These are phyloP conservation scores for Coreius guichenoti DNA, from an alignment of 2,797 vertebrate species.

Conservation along the genomic window DNA sequence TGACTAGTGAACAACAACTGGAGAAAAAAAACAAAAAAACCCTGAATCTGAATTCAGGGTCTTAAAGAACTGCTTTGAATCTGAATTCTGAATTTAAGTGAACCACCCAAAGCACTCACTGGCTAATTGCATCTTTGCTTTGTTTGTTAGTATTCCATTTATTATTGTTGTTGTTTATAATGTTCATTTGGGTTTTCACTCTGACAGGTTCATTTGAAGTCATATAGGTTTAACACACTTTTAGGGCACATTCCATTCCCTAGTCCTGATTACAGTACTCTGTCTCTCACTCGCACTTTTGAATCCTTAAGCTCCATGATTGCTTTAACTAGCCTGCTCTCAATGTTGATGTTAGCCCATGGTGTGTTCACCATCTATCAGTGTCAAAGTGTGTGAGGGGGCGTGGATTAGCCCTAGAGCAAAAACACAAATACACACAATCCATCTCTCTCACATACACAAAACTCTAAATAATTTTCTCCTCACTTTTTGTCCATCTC, in stretches of 20 bases:
- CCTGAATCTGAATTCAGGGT: neutral
- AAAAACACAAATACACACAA: conserved; percentile 42
- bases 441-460: conserved; percentile 10
- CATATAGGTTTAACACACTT: neutral
- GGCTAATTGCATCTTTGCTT: neutral
- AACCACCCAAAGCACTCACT: neutral
- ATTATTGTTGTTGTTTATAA: neutral
- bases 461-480: conserved; percentile 6
- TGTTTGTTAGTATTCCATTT: neutral
- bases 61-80: neutral
- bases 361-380: conserved; percentile 45
- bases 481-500: neutral
- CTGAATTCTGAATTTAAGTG: neutral
- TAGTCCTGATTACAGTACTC: neutral
- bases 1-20: neutral
- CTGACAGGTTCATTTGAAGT: neutral
- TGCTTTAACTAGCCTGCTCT: conserved; percentile 27
- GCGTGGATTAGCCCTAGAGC: conserved; percentile 31
- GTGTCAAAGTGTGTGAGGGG: conserved; percentile 45
- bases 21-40: neutral
- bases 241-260: neutral
- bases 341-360: conserved; percentile 49
- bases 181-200: neutral
- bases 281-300: neutral
- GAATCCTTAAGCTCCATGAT: conserved; percentile 18